Percentiles rank a stretch among this genome's conserved stretches.
Conservation (phyloP, 2,113 vertebrate species). For the Paratilapia polleni region DNA sequence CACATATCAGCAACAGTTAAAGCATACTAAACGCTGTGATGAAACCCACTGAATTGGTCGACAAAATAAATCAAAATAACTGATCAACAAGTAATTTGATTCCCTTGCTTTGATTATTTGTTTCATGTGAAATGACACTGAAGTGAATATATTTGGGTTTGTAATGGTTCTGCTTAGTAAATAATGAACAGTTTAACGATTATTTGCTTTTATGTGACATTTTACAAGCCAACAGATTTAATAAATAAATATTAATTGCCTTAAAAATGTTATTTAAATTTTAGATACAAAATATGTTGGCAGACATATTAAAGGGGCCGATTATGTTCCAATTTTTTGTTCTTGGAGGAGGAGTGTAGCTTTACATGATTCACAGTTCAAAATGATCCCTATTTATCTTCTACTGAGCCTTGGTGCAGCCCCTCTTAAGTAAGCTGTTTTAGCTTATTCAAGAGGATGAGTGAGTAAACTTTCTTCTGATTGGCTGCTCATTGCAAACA, state of each 20-base stretch:
- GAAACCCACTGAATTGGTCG: neutral
- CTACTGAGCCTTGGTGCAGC: neutral
- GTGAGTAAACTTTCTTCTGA: neutral
- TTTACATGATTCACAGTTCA: neutral
- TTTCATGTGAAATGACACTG: no score
- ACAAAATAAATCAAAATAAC: neutral
- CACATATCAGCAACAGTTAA: neutral
- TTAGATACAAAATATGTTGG: neutral
- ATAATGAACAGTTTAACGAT: neutral
- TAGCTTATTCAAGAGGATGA: neutral
- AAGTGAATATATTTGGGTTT: neutral
- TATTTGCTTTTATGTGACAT: neutral
- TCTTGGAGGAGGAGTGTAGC: neutral
- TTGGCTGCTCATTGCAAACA: neutral
- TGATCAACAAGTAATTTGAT: neutral
- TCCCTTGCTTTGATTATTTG: neutral
- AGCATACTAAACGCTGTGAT: neutral
- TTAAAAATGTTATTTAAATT: neutral
- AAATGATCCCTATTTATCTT: neutral
- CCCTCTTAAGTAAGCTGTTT: neutral
- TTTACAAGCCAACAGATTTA: neutral
- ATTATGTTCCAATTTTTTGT: neutral
- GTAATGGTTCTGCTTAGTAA: neutral
- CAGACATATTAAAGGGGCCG: neutral
- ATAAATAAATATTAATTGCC: neutral